These are phyloP conservation scores for Platanista minor DNA, from an alignment of 2,113 vertebrate species.

Conservation along the genomic window DNA sequence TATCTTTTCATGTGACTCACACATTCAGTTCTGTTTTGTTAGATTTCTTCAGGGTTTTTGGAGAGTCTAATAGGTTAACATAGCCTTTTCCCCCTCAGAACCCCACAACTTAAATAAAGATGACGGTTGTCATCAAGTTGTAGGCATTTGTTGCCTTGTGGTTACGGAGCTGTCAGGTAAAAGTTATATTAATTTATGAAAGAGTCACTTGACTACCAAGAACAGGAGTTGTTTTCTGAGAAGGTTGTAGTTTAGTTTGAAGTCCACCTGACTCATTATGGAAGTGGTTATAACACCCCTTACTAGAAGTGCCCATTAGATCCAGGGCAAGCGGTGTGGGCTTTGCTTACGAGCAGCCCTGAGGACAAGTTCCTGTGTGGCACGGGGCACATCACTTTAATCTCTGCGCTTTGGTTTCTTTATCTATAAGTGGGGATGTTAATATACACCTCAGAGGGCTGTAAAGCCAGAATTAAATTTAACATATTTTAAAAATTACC, in stretches of 20 bases:
- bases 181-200: conserved; percentile 61
- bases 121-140: conserved; percentile 67
- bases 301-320: not conserved
- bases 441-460: not conserved
- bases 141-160: conserved; percentile 58
- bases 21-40: not conserved
- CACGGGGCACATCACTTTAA: not conserved
- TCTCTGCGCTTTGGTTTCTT: not conserved
- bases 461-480: not conserved
- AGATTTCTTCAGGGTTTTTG: not conserved
- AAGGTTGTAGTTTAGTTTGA: conserved; percentile 52
- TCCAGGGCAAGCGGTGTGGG: accelerated
- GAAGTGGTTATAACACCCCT: not conserved
- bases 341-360: not conserved
- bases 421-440: not conserved
- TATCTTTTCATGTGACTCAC: conserved; percentile 32
- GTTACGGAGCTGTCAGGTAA: conserved; percentile 68
- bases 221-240: conserved; percentile 43
- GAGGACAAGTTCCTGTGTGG: not conserved
- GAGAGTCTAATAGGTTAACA: conserved; percentile 45
- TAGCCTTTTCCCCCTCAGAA: conserved; percentile 16
- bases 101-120: not conserved
- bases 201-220: conserved; percentile 61
- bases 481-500: not conserved
- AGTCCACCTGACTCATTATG: not conserved